These are phyloP conservation scores for Manacus vitellinus DNA, from an alignment of 2,113 vertebrate species.

Conservation along the genomic window DNA sequence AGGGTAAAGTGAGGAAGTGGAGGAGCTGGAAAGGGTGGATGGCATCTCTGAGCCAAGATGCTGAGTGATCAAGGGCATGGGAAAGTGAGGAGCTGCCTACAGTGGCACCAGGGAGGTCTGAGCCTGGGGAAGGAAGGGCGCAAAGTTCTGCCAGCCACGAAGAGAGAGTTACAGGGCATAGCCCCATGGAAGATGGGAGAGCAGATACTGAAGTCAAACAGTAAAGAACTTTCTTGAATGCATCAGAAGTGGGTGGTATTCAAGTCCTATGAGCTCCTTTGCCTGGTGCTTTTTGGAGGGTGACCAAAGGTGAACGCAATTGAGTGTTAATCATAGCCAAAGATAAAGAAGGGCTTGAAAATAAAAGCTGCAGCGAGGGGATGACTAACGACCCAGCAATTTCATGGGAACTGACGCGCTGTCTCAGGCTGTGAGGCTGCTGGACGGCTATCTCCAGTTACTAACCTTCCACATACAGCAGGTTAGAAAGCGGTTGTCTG, in stretches of 20 bases:
- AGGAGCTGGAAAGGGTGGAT: neutral
- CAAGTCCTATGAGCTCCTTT: neutral
- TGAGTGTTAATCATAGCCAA: constrained; percentile 17
- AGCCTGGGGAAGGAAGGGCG: constrained; percentile 28
- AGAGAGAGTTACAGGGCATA: constrained; percentile 25
- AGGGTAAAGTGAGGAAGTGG: neutral
- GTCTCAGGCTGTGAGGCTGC: neutral
- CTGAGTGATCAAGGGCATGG: constrained; percentile 17
- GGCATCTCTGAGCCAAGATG: neutral
- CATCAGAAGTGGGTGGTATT: constrained; percentile 50
- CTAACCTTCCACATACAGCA: neutral
- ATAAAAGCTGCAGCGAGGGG: constrained; percentile 33
- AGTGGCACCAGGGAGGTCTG: constrained; percentile 47
- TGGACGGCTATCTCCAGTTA: neutral
- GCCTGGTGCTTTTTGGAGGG: constrained; percentile 38
- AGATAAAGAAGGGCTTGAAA: constrained; percentile 56
- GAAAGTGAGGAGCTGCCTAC: constrained; percentile 15
- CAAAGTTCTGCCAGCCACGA: constrained; percentile 22
- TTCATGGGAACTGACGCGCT: neutral
- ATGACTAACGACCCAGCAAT: constrained; percentile 26
- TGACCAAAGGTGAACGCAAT: constrained; percentile 42
- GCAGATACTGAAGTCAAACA: constrained; percentile 35
- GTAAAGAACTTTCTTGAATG: constrained; percentile 19
- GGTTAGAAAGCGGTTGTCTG: neutral
- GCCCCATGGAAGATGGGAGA: constrained; percentile 35